phyloP scores from a whole-genome alignment of 37 sponge, comb jelly and placozoan genomes.

The Lycopodina hypogea region DNA sequence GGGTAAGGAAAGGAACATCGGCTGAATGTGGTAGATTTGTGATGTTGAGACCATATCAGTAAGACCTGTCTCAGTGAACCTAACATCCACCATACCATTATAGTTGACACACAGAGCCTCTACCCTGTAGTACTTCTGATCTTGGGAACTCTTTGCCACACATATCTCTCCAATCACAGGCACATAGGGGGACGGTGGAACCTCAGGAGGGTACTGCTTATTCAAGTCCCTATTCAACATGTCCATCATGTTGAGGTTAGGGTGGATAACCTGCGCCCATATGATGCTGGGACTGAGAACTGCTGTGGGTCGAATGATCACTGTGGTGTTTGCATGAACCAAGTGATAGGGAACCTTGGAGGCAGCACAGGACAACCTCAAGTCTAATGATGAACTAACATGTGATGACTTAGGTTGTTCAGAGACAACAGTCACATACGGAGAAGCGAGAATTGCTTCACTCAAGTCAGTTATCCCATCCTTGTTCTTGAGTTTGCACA shows the following conservation, averaged over 20 bases:
- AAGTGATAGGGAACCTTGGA: conserved; percentile 32
- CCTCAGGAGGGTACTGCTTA: not conserved
- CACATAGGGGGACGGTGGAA: not conserved
- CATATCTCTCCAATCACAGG: conserved; percentile 56
- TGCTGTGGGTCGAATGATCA: conserved; percentile 49
- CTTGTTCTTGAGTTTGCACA: not conserved
- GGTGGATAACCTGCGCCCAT: conserved; percentile 59
- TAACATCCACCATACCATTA: conserved; percentile 38
- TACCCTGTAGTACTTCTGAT: conserved; percentile 51
- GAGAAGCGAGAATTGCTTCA: not conserved
- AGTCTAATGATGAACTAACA: too few relatives aligned
- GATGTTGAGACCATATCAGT: conserved; percentile 19
- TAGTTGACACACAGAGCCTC: conserved; percentile 48
- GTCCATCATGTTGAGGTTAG: conserved; percentile 15
- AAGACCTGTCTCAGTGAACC: conserved; percentile 58
- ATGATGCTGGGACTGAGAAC: conserved; percentile 51
- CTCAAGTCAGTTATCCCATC: not conserved
- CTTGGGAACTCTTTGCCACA: conserved; percentile 33
- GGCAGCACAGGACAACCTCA: conserved; percentile 13
- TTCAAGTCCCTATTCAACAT: conserved; percentile 52
- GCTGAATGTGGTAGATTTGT: conserved; percentile 38
- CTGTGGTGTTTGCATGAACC: not conserved
- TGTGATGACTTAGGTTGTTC: too few relatives aligned
- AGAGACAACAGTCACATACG: not conserved
- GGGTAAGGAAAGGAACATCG: conserved; percentile 54